Percentiles rank a stretch among this genome's conserved stretches.
Evolutionary conservation across 1,140 invertebrate genomes (phyloP).

Genomic region (Chironomus striatipennis): DNA sequence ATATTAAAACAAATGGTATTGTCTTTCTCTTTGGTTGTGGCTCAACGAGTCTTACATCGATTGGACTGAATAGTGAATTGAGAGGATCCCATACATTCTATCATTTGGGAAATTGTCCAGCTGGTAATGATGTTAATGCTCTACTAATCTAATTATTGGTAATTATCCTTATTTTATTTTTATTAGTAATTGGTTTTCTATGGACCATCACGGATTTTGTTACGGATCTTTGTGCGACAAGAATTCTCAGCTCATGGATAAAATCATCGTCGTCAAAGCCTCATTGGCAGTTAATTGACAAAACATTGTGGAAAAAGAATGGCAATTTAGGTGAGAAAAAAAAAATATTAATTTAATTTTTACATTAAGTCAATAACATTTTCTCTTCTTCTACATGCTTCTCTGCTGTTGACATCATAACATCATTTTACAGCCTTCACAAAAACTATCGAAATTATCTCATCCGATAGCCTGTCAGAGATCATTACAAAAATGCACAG

Average conservation of each 20-base stretch:
- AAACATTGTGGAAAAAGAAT: not conserved
- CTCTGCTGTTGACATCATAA: no score
- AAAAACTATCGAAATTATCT: not conserved
- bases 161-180: not conserved
- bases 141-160: no score
- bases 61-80: not conserved
- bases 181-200: slow-evolving; percentile 11
- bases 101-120: not conserved
- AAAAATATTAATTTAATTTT: not conserved
- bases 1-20: not conserved
- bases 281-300: not conserved
- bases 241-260: slow-evolving; percentile 11
- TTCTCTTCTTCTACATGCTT: no score
- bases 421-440: not conserved
- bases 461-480: not conserved
- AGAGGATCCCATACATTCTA: not conserved
- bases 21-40: not conserved
- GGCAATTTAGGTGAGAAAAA: not conserved
- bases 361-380: no score
- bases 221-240: not conserved
- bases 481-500: slow-evolving; percentile 14
- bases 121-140: not conserved
- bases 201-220: not conserved
- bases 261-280: not conserved
- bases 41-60: not conserved